A percentile compares a stretch with the other conserved stretches of the same genome.
Conservation (phyloP, 2,113 vertebrate species). For the Arothron firmamentum region DNA sequence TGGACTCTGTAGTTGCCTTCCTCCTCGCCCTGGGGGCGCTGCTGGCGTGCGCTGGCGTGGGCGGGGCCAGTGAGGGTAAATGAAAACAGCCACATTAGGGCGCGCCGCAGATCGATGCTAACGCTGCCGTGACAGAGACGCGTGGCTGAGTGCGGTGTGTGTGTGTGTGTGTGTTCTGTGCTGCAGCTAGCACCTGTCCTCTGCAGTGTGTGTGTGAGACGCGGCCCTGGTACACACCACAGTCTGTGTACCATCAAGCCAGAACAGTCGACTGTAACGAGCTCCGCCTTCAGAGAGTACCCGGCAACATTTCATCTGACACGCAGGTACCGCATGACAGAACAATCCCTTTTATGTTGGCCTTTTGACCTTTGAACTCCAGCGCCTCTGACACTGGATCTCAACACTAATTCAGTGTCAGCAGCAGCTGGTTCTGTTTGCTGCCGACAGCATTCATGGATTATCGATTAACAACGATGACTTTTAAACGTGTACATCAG, state of each 20-base stretch:
- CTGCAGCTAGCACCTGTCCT: conserved; percentile 66
- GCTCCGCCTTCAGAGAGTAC: conserved; percentile 72
- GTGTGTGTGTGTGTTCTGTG: no score
- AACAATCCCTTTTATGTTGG: no score
- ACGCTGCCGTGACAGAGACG: neutral
- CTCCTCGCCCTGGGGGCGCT: conserved; percentile 35
- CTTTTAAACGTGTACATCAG: no score
- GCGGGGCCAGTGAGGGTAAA: conserved; percentile 31
- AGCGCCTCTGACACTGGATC: neutral
- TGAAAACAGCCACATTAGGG: no score
- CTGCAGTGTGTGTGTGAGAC: conserved; percentile 82
- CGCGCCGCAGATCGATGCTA: neutral
- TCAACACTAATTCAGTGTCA: no score
- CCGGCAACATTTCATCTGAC: conserved; percentile 69
- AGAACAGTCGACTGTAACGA: conserved; percentile 81
- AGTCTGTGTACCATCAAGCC: conserved; percentile 80
- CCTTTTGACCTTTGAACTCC: neutral
- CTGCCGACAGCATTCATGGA: no score
- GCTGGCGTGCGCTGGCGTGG: conserved; percentile 21
- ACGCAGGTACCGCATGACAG: conserved; percentile 57
- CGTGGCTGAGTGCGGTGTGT: conserved; percentile 25
- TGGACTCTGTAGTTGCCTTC: conserved; percentile 36
- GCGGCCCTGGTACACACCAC: conserved; percentile 81
- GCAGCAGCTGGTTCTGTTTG: no score
- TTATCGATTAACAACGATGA: no score